Base-by-base conservation (phyloP, 1,140 invertebrate species). In the Drosophila sucinea region DNA sequence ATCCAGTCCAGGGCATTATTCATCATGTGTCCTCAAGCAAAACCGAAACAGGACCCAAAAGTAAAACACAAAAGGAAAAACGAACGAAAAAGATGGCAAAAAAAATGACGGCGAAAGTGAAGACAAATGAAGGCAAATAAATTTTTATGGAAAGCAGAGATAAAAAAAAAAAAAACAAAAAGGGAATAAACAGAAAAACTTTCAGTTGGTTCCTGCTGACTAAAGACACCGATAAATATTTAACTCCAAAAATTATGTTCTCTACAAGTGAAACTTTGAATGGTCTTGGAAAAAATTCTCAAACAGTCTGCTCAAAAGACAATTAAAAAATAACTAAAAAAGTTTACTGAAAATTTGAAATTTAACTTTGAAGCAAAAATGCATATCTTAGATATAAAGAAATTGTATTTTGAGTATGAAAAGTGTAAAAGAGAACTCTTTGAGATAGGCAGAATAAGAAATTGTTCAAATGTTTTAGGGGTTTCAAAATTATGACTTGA, bases 91-190 rank as follows among this genome's bases (percentile, higher is more conserved):
- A 47, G 4, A 25, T 5, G 41, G 2, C 23, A 47, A 47, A 25
- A 6, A 44, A 44, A 44, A 51, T 51, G 44, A 51, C 23, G 23
- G 44, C 44, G 41, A 68, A 68, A 61, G 56, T 67, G 57, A 75
- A 75, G 73, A 75, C 73, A 75, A 75, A 75, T 75, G 72, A 57
- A 68, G 44, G 72, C 68, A 75, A 57, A 75, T 75, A 75, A 75
- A 75, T 75, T 75, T 71, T 75, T 64, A 75, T 68, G 64, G 44
- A 51, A 51, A 51, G 44, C 23, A 41, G 11, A 41, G 62, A 63
- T 62, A 40, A 62, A 60, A 67, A 55, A 60, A 67, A 55, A 2
- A 38, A 10, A 38, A 47, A 65, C 64, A 41, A 72, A 61, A 60
- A 56, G 71, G 57, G 75, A 75, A 75, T 67, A 70, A 56, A 67